These are phyloP conservation scores for Tadarida brasiliensis DNA, from an alignment of 2,797 vertebrate genomes.

Conservation along the genomic window DNA sequence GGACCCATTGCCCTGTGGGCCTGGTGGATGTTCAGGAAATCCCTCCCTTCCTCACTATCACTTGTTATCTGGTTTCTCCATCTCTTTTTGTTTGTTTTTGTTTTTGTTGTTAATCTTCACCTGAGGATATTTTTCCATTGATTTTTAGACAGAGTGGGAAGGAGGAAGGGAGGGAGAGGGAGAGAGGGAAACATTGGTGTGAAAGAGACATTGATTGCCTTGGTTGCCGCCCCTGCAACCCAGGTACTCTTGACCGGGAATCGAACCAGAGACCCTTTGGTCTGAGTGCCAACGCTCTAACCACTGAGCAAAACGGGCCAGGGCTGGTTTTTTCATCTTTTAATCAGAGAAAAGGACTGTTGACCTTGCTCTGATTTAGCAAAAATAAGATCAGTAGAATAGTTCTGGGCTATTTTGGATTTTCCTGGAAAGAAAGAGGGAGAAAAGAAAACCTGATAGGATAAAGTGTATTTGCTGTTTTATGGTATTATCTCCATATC, in stretches of 20 bases:
- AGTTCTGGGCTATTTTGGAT: conserved; percentile 80
- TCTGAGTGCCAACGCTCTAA: too few relatives aligned
- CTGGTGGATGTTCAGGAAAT: not conserved
- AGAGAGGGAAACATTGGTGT: too few relatives aligned
- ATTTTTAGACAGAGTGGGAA: too few relatives aligned
- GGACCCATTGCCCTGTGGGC: not conserved
- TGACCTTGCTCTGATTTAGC: conserved; percentile 44
- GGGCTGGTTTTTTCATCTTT: conserved; percentile 49
- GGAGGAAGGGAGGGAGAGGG: too few relatives aligned
- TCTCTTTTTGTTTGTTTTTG: too few relatives aligned
- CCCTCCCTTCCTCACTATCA: not conserved
- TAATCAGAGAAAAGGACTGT: conserved; percentile 12
- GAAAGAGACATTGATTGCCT: too few relatives aligned
- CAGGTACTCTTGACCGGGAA: too few relatives aligned
- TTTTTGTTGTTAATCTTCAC: too few relatives aligned
- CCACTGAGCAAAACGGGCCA: too few relatives aligned
- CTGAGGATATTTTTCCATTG: too few relatives aligned
- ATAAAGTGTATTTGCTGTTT: conserved; percentile 79
- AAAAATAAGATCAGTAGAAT: conserved; percentile 48
- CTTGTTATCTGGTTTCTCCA: conserved; percentile 34
- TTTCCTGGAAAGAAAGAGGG: conserved; percentile 71
- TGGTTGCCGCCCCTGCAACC: too few relatives aligned
- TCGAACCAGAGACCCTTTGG: too few relatives aligned
- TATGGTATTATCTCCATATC: conserved; percentile 83
- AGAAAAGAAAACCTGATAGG: conserved; percentile 79